Evolutionary conservation across 2,888 invertebrate species (phyloP).

Genomic region (Scrobipalpa atriplicella): DNA sequence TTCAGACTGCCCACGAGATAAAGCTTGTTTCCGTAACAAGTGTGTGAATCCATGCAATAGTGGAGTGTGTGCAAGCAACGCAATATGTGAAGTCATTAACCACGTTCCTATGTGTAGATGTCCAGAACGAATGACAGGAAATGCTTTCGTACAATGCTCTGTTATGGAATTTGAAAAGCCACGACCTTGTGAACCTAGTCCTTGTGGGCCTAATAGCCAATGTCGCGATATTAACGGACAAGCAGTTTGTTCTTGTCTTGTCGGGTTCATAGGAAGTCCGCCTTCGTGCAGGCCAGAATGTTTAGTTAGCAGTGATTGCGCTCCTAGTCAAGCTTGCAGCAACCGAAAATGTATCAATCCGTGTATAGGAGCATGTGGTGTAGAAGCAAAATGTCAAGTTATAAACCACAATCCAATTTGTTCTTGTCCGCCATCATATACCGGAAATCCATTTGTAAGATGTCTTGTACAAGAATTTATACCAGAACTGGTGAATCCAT

Average conservation of each 20-base stretch:
- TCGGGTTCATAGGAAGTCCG: conserved; percentile 88
- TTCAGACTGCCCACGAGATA: conserved; percentile 85
- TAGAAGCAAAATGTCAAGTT: conserved; percentile 88
- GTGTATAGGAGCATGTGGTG: conserved; percentile 92
- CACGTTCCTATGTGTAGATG: conserved; percentile 89
- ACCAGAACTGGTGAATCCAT: conserved; percentile 84
- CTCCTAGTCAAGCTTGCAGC: conserved; percentile 87
- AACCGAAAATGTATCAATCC: conserved; percentile 92
- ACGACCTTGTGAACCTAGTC: conserved; percentile 79
- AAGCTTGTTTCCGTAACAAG: conserved; percentile 86
- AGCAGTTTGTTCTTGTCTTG: conserved; percentile 87
- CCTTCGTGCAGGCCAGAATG: conserved; percentile 92
- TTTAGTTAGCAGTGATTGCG: conserved; percentile 88
- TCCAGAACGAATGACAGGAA: conserved; percentile 85
- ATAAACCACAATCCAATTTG: conserved; percentile 92
- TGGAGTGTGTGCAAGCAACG: conserved; percentile 87
- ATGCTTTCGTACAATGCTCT: conserved; percentile 85
- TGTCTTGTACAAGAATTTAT: conserved; percentile 81
- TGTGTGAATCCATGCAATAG: conserved; percentile 87
- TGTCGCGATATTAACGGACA: conserved; percentile 88
- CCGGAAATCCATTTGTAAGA: conserved; percentile 90
- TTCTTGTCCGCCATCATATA: conserved; percentile 85
- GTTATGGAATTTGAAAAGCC: conserved; percentile 62
- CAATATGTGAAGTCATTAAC: conserved; percentile 87
- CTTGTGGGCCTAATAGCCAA: conserved; percentile 91